Conservation (phyloP, 2,888 invertebrate species). For the Agrypnus murinus region DNA sequence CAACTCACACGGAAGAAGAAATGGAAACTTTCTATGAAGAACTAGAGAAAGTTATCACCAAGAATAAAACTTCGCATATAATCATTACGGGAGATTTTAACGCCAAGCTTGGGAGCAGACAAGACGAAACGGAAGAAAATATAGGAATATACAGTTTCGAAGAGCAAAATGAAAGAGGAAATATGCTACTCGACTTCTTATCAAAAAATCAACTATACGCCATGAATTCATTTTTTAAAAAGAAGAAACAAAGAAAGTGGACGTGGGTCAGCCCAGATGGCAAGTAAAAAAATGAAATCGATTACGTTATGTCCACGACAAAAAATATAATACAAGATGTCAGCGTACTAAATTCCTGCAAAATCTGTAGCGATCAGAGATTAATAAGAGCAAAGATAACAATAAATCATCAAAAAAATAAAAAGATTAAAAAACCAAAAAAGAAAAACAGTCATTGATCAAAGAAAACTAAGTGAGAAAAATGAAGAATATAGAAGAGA, state of each 20-base stretch:
- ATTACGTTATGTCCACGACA: neutral
- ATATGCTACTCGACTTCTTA: neutral
- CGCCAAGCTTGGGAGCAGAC: neutral
- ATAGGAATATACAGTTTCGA: neutral
- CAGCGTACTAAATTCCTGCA: neutral
- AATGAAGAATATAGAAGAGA: neutral
- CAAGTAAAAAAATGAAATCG: neutral
- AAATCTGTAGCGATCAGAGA: neutral
- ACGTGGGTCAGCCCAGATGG: neutral
- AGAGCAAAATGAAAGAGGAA: neutral
- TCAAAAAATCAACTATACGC: neutral
- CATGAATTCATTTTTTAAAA: neutral
- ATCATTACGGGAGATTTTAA: neutral
- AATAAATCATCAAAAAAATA: neutral
- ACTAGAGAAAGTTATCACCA: neutral
- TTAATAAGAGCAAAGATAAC: neutral
- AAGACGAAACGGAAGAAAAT: neutral
- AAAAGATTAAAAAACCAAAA: neutral
- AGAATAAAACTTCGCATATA: neutral
- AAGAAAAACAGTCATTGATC: neutral
- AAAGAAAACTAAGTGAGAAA: neutral
- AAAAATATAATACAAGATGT: neutral
- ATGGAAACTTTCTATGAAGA: neutral
- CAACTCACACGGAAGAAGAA: neutral
- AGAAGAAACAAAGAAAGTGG: neutral